Conservation (phyloP, 2,797 vertebrate species). For the Crocidura indochinensis region DNA sequence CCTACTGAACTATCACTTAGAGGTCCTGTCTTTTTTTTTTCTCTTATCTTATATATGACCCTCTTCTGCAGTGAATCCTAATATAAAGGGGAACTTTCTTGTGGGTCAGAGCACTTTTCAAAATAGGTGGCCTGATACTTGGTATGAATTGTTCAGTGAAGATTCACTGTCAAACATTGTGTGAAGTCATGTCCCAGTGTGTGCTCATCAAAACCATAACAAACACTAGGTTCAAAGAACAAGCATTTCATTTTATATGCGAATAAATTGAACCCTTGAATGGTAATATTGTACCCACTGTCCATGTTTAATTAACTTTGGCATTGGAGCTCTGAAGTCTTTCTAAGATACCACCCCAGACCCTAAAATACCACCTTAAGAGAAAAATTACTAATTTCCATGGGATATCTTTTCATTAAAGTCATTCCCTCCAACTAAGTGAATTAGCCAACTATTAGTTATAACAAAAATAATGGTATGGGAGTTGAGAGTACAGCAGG, state of each 20-base stretch:
- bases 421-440: neutral
- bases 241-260: neutral
- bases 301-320: neutral
- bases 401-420: neutral
- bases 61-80: neutral
- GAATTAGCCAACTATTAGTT: neutral
- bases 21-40: too few species aligned
- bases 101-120: neutral
- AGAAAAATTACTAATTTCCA: too few species aligned
- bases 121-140: neutral
- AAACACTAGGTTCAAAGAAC: neutral
- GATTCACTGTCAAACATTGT: neutral
- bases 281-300: neutral
- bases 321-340: neutral
- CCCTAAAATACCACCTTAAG: too few species aligned
- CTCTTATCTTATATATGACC: neutral
- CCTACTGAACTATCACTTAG: too few species aligned
- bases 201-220: neutral
- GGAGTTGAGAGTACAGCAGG: too few species aligned
- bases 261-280: neutral
- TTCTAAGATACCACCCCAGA: too few species aligned
- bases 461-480: neutral
- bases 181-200: fast-evolving
- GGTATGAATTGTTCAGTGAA: fast-evolving
- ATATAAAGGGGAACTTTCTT: neutral